These are phyloP conservation scores for Perognathus longimembris DNA, from an alignment of 2,113 vertebrate species.

Conservation along the genomic window DNA sequence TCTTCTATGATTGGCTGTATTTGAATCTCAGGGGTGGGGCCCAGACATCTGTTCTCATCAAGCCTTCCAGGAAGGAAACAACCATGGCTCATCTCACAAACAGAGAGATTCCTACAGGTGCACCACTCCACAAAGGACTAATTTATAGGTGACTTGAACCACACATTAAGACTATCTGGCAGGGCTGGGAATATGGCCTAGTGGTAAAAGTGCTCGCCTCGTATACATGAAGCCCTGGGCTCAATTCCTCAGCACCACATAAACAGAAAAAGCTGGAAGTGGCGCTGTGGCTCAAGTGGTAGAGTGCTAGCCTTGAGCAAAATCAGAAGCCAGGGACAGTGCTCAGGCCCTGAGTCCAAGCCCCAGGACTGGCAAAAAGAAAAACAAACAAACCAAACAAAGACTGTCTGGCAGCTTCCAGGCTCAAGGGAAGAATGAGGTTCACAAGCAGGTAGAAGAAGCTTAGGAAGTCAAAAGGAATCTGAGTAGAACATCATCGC, in stretches of 20 bases:
- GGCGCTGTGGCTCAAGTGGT: no score
- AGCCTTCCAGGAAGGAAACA: background rate
- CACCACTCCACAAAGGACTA: background rate
- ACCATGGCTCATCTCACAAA: background rate
- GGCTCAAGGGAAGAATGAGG: background rate
- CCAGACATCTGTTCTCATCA: background rate
- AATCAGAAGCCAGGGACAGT: no score
- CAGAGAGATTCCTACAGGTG: background rate
- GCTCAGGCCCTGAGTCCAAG: no score
- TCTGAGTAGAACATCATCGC: background rate
- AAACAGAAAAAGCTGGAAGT: no score
- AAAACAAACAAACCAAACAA: no score
- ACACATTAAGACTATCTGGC: background rate
- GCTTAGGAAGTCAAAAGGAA: background rate
- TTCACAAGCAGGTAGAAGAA: background rate
- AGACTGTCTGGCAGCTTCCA: background rate
- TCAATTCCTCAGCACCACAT: no score
- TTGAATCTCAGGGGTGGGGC: background rate
- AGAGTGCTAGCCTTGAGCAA: no score
- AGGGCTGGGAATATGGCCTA: no score
- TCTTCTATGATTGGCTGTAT: background rate
- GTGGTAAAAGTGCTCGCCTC: no score
- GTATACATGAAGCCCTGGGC: no score
- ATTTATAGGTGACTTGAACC: background rate
- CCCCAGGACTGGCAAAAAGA: no score